Conservation (phyloP, 2,888 invertebrate species). For the Endotricha flammealis region DNA sequence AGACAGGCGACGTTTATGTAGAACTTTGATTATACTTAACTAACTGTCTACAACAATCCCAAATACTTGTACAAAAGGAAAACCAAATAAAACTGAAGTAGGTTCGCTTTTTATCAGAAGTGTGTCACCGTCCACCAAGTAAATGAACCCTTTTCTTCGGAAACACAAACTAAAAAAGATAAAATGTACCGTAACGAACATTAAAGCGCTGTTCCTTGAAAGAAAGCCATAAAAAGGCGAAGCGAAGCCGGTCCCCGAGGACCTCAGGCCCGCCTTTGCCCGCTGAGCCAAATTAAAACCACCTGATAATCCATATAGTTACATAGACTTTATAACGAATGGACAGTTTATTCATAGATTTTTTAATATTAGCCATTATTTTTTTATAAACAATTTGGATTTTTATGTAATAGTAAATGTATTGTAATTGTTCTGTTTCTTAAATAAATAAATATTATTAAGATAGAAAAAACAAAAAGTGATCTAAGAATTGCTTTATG, state of each 20-base stretch:
- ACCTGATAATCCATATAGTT: constrained; percentile 34
- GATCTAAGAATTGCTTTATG: too few species aligned
- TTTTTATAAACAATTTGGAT: too few species aligned
- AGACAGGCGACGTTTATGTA: too few species aligned
- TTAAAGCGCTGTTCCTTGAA: constrained; percentile 64
- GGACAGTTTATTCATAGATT: too few species aligned
- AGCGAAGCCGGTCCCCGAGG: constrained; percentile 43
- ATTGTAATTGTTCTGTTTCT: too few species aligned
- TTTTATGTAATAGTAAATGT: too few species aligned
- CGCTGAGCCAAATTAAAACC: constrained; percentile 57
- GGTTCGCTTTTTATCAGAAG: constrained; percentile 62
- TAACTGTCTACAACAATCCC: too few species aligned
- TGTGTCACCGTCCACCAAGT: constrained; percentile 63
- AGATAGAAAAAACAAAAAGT: too few species aligned
- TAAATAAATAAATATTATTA: too few species aligned
- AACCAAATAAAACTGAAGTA: constrained; percentile 52
- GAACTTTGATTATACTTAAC: too few species aligned
- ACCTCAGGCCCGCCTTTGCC: constrained; percentile 34
- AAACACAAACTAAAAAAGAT: constrained; percentile 69
- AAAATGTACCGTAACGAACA: constrained; percentile 71
- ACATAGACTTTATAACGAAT: constrained; percentile 21
- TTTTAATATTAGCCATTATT: too few species aligned
- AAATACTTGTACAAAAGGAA: constrained; percentile 46
- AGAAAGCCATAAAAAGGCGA: constrained; percentile 64
- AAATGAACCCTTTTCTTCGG: constrained; percentile 66